A percentile compares a stretch with the other conserved stretches of the same genome.
Conservation (phyloP, 2,888 invertebrate species). For the Schizotus pectinicornis region DNA sequence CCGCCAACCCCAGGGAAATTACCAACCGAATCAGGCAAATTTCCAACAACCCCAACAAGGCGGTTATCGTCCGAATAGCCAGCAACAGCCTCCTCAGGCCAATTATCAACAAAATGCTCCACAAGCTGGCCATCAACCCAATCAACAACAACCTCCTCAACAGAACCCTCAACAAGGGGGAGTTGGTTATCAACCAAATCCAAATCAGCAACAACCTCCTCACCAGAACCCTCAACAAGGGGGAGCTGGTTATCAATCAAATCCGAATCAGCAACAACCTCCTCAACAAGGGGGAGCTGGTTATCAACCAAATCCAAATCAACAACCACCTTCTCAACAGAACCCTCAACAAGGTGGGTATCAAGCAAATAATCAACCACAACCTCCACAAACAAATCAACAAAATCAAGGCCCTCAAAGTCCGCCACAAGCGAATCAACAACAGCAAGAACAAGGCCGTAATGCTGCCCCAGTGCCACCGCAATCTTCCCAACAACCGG, state of each 20-base stretch:
- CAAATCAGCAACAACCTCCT: neutral
- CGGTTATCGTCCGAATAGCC: neutral
- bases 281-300: conserved; percentile 2
- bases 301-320: conserved; percentile 14
- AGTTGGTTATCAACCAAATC: neutral
- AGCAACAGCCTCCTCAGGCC: conserved; percentile 9
- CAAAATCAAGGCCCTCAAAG: conserved; percentile 19
- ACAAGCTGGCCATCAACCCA: conserved; percentile 17
- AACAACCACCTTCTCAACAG: conserved; percentile 15
- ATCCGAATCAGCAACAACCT: conserved; percentile 6
- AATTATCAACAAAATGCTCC: neutral
- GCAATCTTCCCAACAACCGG: conserved; percentile 58
- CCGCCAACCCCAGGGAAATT: conserved; percentile 7
- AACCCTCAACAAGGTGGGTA: neutral
- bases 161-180: conserved; percentile 11
- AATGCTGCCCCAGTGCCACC: conserved; percentile 42
- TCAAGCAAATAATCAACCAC: conserved; percentile 37
- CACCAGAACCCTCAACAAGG: neutral
- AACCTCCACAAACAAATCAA: conserved; percentile 34
- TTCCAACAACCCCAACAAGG: neutral
- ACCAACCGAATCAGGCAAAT: neutral
- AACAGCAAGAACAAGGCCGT: no score
- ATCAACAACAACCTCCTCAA: conserved; percentile 20
- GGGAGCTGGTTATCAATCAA: neutral
- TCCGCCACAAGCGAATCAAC: neutral